Evolutionary conservation across 2,888 invertebrate species (phyloP), one percentile per base, ranked within the genome.

Genomic region (Apamea anceps): DNA sequence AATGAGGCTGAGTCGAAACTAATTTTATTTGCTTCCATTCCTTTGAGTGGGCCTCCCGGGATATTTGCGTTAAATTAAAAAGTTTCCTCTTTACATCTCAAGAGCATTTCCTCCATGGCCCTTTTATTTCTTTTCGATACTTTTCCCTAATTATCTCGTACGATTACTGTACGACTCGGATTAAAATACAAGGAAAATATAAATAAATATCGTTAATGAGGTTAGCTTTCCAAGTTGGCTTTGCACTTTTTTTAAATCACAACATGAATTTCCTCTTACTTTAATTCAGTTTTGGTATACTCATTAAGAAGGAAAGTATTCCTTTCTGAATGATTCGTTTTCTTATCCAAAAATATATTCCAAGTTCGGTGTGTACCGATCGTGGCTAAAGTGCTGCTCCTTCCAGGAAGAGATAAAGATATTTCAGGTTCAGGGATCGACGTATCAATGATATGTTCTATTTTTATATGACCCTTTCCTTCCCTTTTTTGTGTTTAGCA

Each of bases 51-150:
- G 90, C 89, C 93, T 93, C 93, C 93, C 93, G 91, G 91, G 92
- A 94, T 94, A 93, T 95, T 95, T 94, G 93, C 93, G 91, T 95
- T 94, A 92, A 95, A 95, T 95, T 95, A 94, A 95, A 96, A 96
- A 95, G 93, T 95, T 95, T 93, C 91, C 89, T 87, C 90, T 91
- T 87, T 89, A 88, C 90, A 91, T 92, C 92, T 93, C 91, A 87
- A 94, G 93, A 91, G 90, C 81, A 88, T 92, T 91, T 83, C 88
- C 80, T 82, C 85, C 87, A 87, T 88, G 90, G 89, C 87, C 90
- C 89, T 90, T 92, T 94, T 92, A 92, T 93, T 94, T 91, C 90
- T 78, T 92, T 92, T 90, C 91, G 91, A 92, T 94, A 93, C 92
- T 93, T 93, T 92, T 90, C 91, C 90, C 89, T 95, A 94, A 94